Evolutionary conservation across 2,113 vertebrate species (phyloP), one percentile per base, ranked within the genome.

Genomic region (Eidolon helvum): DNA sequence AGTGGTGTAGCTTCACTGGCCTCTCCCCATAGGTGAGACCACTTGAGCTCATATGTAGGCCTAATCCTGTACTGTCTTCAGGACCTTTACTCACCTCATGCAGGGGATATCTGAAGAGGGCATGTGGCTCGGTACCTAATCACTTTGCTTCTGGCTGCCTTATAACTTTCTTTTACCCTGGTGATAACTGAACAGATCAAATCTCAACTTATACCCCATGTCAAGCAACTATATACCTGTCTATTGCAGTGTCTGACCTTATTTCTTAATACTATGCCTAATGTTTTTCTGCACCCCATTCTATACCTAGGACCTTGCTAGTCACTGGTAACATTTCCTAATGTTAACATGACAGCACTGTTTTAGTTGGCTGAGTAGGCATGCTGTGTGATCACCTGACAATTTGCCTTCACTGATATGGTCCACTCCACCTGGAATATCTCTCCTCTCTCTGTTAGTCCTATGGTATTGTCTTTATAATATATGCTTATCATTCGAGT

Each of bases 41-140:
- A 4, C 4, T n/a, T 8, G 50, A 43, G 7, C 16, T 28, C 38
- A 2, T 0, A 0, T 5, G 1, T 2, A 53, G 9, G 5, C 7
- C 16, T 82, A 55, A 33, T 26, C 33, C 19, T 77, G 7, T 2
- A 8, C 33, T 26, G 7, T 86, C 24, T 85, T 7, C 35, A 71
- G 55, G 84, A 26, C n/a, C 91, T 77, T 71, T 15, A 21, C 10
- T 5, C 11, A 53, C 28, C 28, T 38, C 45, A 6, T 10, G 10
- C 6, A 53, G 14, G 9, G 7, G 21, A 59, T 43, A 86, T 24
- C 10, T 59, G 24, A 50, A 30, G 28, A 66, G 33, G 9, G 15
- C n/a, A 4, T 28, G 11, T 1, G 0, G 18, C 28, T 78, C n/a
- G 5, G 55, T 9, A 6, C n/a, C 15, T 19, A 1, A 12, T 45